phyloP scores from a whole-genome alignment of 2,888 invertebrate species.

The Pycnomerus fuliginosus region DNA sequence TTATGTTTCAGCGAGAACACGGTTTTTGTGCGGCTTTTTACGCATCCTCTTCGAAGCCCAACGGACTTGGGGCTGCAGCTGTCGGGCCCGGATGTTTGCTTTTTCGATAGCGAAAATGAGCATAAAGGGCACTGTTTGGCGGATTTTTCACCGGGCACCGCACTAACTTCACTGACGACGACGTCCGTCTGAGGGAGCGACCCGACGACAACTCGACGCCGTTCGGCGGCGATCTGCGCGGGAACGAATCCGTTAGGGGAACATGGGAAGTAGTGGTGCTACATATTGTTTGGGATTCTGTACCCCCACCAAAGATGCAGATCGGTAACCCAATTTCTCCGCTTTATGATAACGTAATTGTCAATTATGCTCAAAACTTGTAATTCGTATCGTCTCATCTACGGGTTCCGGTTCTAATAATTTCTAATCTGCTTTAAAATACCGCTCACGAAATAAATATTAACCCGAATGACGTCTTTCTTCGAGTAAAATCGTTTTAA shows the following conservation, averaged over 20 bases:
- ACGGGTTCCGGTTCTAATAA: too few relatives aligned
- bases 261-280: slow-evolving; percentile 13
- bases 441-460: too few relatives aligned
- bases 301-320: slow-evolving; percentile 8
- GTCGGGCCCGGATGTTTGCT: slow-evolving; percentile 12
- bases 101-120: slow-evolving; percentile 11
- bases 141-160: too few relatives aligned
- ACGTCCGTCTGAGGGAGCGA: slow-evolving; percentile 5
- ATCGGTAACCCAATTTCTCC: slow-evolving; percentile 2
- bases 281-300: slow-evolving; percentile 20
- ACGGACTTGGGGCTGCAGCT: slow-evolving; percentile 9
- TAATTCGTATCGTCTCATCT: too few relatives aligned
- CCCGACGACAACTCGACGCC: slow-evolving; percentile 6
- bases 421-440: too few relatives aligned
- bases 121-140: too few relatives aligned
- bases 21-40: slow-evolving; percentile 11
- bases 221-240: slow-evolving; percentile 17
- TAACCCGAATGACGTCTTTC: too few relatives aligned
- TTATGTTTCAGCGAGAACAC: slow-evolving; percentile 21
- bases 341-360: too few relatives aligned
- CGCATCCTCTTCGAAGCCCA: slow-evolving; percentile 6
- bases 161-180: too few relatives aligned
- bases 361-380: too few relatives aligned
- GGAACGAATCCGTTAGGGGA: slow-evolving; percentile 12
- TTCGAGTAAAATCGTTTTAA: too few relatives aligned